Conservation (phyloP, 1,140 invertebrate genomes). For the Acarapis woodi region DNA sequence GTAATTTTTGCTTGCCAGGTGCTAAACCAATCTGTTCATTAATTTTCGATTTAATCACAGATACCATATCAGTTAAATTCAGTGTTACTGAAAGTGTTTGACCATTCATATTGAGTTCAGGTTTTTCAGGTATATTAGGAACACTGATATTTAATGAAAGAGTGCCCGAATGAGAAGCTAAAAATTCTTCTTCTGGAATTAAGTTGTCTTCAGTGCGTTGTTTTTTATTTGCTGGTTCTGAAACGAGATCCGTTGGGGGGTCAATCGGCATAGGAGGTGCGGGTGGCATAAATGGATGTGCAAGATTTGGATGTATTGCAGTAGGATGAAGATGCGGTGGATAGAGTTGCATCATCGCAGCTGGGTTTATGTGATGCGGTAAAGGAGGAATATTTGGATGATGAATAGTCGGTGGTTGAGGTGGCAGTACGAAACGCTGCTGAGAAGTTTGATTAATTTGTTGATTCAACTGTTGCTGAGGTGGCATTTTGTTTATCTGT, state of each 20-base stretch:
- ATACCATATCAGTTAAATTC: constrained; percentile 39
- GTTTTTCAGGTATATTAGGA: constrained; percentile 49
- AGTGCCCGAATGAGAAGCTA: constrained; percentile 35
- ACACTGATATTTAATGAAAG: constrained; percentile 45
- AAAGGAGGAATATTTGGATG: not conserved
- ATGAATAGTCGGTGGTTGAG: not conserved
- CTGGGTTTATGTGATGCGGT: not conserved
- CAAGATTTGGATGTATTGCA: constrained; percentile 7
- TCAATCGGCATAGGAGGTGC: constrained; percentile 4
- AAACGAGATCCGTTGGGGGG: too few relatives aligned
- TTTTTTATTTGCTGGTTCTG: constrained; percentile 60
- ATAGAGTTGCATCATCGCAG: too few relatives aligned
- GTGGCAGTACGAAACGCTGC: not conserved
- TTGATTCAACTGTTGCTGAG: constrained; percentile 4
- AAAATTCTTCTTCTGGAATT: constrained; percentile 54
- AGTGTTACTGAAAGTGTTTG: constrained; percentile 50
- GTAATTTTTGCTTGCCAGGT: constrained; percentile 87
- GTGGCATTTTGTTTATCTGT: constrained; percentile 1
- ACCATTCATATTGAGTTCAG: constrained; percentile 88
- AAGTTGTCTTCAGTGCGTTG: constrained; percentile 66
- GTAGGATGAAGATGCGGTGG: not conserved
- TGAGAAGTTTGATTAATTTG: not conserved
- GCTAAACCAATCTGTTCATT: constrained; percentile 70
- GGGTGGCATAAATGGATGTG: constrained; percentile 3
- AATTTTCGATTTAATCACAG: constrained; percentile 58